phyloP scores from a whole-genome alignment of 2,797 vertebrate genomes.

The Sylvia borin region DNA sequence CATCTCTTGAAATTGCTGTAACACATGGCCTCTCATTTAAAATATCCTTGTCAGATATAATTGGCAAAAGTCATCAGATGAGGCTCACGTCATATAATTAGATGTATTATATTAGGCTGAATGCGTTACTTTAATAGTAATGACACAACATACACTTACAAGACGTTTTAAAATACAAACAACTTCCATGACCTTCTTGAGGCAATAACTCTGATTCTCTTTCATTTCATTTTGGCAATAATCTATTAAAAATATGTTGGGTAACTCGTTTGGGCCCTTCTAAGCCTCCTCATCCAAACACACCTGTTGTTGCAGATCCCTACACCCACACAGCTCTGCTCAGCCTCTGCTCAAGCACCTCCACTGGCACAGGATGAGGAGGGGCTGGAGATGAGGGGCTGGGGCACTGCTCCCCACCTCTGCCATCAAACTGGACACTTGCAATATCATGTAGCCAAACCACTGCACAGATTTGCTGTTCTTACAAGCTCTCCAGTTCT shows the following conservation, averaged over 20 bases:
- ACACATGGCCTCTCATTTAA: constrained; percentile 50
- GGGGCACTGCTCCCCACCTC: neutral
- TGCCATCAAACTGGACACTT: fast-evolving
- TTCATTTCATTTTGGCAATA: constrained; percentile 10
- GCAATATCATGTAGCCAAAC: neutral
- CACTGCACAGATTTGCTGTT: neutral
- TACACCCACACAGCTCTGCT: neutral
- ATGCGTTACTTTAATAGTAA: constrained; percentile 9
- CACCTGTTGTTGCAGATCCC: neutral
- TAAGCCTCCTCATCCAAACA: neutral
- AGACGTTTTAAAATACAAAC: constrained; percentile 21
- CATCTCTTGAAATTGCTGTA: constrained; percentile 45
- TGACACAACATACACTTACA: neutral
- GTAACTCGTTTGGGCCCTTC: constrained; percentile 4
- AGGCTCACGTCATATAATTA: constrained; percentile 54
- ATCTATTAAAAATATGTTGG: constrained; percentile 11
- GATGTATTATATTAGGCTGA: constrained; percentile 4
- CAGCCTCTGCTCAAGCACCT: neutral
- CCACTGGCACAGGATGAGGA: fast-evolving
- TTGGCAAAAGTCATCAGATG: constrained; percentile 57
- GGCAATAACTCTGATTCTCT: constrained; percentile 18
- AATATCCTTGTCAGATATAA: constrained; percentile 51
- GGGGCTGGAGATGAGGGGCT: neutral
- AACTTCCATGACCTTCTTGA: constrained; percentile 27
- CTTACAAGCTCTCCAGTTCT: neutral